Evolutionary conservation across 2,797 vertebrate genomes (phyloP).

Genomic region (Danio albolineatus): DNA sequence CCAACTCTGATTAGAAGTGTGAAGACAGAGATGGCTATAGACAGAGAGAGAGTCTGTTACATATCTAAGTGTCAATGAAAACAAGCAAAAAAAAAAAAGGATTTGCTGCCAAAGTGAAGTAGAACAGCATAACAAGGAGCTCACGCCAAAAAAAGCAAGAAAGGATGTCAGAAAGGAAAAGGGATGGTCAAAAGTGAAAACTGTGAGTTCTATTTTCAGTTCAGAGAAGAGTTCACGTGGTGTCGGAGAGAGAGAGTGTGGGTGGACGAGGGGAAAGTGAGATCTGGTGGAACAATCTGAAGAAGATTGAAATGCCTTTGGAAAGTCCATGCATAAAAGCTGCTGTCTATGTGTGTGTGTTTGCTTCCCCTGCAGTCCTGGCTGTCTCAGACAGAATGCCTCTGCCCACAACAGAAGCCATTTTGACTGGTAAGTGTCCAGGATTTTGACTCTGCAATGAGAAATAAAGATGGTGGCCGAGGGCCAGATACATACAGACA

Average conservation of each 20-base stretch:
- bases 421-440: constrained; percentile 83
- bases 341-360: constrained; percentile 39
- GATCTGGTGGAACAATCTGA: constrained; percentile 1
- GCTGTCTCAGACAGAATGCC: constrained; percentile 82
- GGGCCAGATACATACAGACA: neutral
- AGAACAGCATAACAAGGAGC: neutral
- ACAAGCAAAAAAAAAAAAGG: neutral
- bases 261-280: constrained; percentile 8
- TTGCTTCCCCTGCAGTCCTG: constrained; percentile 67
- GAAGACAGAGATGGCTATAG: neutral
- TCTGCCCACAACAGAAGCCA: constrained; percentile 78
- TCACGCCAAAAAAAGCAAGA: neutral
- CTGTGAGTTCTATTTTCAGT: constrained; percentile 19
- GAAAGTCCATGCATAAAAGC: constrained; percentile 12
- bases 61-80: neutral
- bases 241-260: neutral
- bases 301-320: constrained; percentile 29
- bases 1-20: neutral
- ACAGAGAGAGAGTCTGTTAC: neutral
- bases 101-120: neutral
- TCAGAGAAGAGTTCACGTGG: constrained; percentile 9
- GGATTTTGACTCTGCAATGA: constrained; percentile 23
- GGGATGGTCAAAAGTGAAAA: constrained; percentile 16
- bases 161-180: neutral
- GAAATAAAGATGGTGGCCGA: neutral